Percentiles rank a stretch among this genome's conserved stretches.
phyloP scores from a whole-genome alignment of 1,140 invertebrate genomes.

The Wasmannia auropunctata region DNA sequence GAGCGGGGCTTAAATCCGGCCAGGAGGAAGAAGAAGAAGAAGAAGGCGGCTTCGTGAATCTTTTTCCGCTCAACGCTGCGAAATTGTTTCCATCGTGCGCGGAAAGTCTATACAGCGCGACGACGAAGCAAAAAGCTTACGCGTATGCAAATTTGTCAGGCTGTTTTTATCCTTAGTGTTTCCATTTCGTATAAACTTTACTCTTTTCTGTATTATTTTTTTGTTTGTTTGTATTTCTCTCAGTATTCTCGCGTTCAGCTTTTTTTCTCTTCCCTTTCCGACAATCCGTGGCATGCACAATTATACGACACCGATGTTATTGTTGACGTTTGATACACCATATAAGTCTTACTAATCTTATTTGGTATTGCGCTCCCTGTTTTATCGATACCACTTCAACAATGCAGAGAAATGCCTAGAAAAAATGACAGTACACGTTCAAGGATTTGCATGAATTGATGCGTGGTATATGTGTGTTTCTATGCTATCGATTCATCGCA shows the following conservation, averaged over 20 bases:
- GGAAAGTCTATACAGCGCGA: not conserved
- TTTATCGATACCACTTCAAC: not conserved
- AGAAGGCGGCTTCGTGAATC: not conserved
- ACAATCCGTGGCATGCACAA: slow-evolving; percentile 41
- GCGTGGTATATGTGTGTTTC: not conserved
- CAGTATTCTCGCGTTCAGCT: not conserved
- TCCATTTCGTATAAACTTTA: not conserved
- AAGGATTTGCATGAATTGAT: not conserved
- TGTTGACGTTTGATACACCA: not conserved
- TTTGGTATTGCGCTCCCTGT: not conserved
- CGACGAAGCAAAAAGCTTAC: slow-evolving; percentile 20
- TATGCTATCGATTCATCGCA: slow-evolving; percentile 3
- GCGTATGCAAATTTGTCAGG: slow-evolving; percentile 4
- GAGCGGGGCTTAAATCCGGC: slow-evolving; percentile 9
- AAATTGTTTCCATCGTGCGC: slow-evolving; percentile 10
- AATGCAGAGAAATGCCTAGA: not conserved
- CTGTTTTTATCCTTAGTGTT: slow-evolving; percentile 3
- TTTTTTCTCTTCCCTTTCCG: slow-evolving; percentile 41
- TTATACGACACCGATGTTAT: not conserved
- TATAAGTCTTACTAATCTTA: not conserved
- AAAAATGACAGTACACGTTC: not conserved
- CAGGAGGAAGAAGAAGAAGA: not conserved
- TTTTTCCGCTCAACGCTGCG: not conserved
- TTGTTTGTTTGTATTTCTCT: too few species aligned
- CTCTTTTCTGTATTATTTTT: slow-evolving; percentile 26